Percentiles rank a stretch among this genome's conserved stretches.
Evolutionary conservation across 2,113 vertebrate genomes (phyloP).

Genomic region (Procavia capensis): DNA sequence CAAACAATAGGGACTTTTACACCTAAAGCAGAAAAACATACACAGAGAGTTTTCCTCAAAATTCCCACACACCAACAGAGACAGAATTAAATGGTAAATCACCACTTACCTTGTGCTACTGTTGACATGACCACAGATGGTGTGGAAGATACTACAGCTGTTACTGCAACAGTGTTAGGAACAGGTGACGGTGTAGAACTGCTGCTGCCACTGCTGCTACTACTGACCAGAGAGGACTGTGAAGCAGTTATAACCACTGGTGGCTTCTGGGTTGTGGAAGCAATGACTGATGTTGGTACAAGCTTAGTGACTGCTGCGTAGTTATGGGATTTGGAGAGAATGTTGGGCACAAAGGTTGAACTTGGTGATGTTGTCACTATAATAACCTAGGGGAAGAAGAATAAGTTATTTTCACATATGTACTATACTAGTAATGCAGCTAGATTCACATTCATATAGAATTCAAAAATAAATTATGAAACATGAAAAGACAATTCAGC

Average conservation of each 20-base stretch:
- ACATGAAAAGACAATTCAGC: constrained; percentile 56
- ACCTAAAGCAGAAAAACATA: constrained; percentile 14
- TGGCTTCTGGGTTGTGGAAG: constrained; percentile 93
- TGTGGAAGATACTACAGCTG: constrained; percentile 94
- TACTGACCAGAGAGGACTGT: constrained; percentile 87
- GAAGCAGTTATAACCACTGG: constrained; percentile 95
- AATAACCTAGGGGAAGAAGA: constrained; percentile 92
- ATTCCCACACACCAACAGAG: not conserved
- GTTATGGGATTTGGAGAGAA: constrained; percentile 99
- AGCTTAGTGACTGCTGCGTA: constrained; percentile 96
- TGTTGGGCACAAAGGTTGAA: constrained; percentile 98
- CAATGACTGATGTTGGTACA: constrained; percentile 93
- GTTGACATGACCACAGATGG: constrained; percentile 97
- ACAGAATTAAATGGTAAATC: constrained; percentile 18
- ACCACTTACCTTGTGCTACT: constrained; percentile 91
- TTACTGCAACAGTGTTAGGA: constrained; percentile 92
- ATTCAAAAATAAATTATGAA: constrained; percentile 67
- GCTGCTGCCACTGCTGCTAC: constrained; percentile 83
- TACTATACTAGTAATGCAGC: constrained; percentile 21
- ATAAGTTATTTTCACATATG: constrained; percentile 74
- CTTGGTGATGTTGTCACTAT: constrained; percentile 99
- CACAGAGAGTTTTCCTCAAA: constrained; percentile 10
- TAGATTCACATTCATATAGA: not conserved
- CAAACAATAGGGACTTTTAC: not conserved
- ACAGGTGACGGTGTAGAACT: constrained; percentile 86